Evolutionary conservation across 2,797 vertebrate genomes (phyloP).

Genomic region (Melopsittacus undulatus): DNA sequence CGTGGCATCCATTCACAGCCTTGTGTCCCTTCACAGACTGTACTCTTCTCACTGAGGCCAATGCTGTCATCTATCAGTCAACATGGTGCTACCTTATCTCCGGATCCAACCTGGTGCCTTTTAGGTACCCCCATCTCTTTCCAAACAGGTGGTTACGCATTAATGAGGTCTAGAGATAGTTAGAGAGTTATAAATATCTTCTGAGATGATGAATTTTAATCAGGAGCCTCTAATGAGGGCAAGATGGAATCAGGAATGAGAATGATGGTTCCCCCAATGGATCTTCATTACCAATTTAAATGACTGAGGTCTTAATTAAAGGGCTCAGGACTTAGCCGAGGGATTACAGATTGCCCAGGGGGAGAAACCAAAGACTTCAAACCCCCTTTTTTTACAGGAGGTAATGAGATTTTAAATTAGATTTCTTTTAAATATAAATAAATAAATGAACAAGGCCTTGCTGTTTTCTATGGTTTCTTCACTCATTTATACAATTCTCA

Average conservation of each 20-base stretch:
- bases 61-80: neutral
- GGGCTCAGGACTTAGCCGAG: slow-evolving; percentile 19
- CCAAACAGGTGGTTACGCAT: slow-evolving; percentile 28
- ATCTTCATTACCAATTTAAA: slow-evolving; percentile 67
- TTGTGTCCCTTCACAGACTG: neutral
- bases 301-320: slow-evolving; percentile 64
- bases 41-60: fast-evolving
- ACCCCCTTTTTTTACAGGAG: neutral
- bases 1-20: neutral
- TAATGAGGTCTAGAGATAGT: slow-evolving; percentile 25
- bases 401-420: neutral
- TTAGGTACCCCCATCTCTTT: neutral
- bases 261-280: slow-evolving; percentile 31
- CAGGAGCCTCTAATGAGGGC: slow-evolving; percentile 30
- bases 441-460: neutral
- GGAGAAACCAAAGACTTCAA: slow-evolving; percentile 47
- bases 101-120: neutral
- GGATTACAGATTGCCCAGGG: slow-evolving; percentile 52
- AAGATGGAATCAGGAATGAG: slow-evolving; percentile 55
- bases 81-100: neutral
- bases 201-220: slow-evolving; percentile 62
- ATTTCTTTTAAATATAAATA: neutral
- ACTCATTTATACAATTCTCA: neutral
- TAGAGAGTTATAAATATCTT: slow-evolving; percentile 56
- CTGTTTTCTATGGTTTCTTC: neutral